Percentiles rank a stretch among this genome's conserved stretches.
Evolutionary conservation across 2,888 invertebrate species (phyloP).

Genomic region (Drosophila formosana): DNA sequence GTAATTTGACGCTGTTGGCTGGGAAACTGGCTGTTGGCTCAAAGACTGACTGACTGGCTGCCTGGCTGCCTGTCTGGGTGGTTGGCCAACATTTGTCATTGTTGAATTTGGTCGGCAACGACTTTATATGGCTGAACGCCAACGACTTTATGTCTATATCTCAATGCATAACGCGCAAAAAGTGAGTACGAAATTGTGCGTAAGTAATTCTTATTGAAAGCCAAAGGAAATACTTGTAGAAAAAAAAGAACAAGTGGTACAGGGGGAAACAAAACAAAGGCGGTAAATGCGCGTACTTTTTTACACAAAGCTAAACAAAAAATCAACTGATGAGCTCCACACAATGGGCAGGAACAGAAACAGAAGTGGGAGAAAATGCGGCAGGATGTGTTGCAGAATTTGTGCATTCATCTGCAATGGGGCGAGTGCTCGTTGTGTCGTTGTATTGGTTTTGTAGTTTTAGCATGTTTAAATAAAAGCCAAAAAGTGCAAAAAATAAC

Average conservation of each 20-base stretch:
- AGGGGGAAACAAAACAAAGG: slow-evolving; percentile 41
- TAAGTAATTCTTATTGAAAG: slow-evolving; percentile 70
- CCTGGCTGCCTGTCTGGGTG: background rate
- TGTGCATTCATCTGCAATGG: slow-evolving; percentile 59
- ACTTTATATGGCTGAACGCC: slow-evolving; percentile 55
- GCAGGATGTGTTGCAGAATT: slow-evolving; percentile 18
- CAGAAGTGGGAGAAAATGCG: slow-evolving; percentile 11
- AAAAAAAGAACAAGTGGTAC: background rate
- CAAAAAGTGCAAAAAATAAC: slow-evolving; percentile 20
- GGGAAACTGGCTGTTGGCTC: slow-evolving; percentile 20
- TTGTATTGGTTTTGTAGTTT: slow-evolving; percentile 47
- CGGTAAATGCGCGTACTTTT: slow-evolving; percentile 11
- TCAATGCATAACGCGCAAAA: slow-evolving; percentile 58
- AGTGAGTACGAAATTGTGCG: slow-evolving; percentile 74
- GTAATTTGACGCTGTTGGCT: slow-evolving; percentile 65
- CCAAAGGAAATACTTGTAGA: slow-evolving; percentile 11
- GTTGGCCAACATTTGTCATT: slow-evolving; percentile 68
- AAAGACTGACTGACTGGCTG: background rate
- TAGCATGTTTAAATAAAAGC: slow-evolving; percentile 57
- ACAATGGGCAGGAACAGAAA: slow-evolving; percentile 1
- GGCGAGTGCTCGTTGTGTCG: slow-evolving; percentile 28
- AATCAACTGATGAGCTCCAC: slow-evolving; percentile 49
- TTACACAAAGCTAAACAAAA: slow-evolving; percentile 32
- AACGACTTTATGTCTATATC: slow-evolving; percentile 43
- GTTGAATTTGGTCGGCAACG: slow-evolving; percentile 65